These are phyloP conservation scores for Nephotettix cincticeps DNA, from an alignment of 1,140 invertebrate genomes.

Conservation along the genomic window DNA sequence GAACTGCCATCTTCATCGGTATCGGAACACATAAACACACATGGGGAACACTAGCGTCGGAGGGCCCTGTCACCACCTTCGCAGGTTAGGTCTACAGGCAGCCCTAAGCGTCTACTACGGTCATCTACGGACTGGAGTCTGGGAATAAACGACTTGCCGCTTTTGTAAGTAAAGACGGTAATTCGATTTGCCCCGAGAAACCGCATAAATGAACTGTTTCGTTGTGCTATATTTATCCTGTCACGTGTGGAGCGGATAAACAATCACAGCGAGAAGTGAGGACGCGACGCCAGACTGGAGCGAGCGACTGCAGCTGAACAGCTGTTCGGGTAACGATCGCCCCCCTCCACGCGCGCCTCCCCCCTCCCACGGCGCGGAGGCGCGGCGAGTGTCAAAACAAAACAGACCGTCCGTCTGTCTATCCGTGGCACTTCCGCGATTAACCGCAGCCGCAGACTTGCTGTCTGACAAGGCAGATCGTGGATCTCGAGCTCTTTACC, in stretches of 20 bases:
- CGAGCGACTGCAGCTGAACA: slow-evolving; percentile 5
- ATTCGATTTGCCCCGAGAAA: slow-evolving; percentile 9
- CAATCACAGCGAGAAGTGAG: slow-evolving; percentile 7
- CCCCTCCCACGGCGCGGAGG: neutral
- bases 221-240: slow-evolving; percentile 20
- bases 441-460: no score
- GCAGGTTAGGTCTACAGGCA: neutral
- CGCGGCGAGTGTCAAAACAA: slow-evolving; percentile 7
- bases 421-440: slow-evolving; percentile 1
- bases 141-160: neutral
- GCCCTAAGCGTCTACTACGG: slow-evolving; percentile 4
- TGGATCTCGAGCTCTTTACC: no score
- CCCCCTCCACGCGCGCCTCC: neutral
- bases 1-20: neutral
- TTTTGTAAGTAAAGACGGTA: neutral
- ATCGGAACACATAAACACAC: neutral
- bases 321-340: slow-evolving; percentile 13
- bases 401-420: neutral
- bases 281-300: neutral
- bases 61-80: slow-evolving; percentile 5
- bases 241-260: slow-evolving; percentile 20
- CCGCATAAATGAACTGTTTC: neutral
- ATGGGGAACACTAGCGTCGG: no score
- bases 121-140: neutral
- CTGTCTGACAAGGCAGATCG: no score